Base-by-base conservation (phyloP, 2,888 invertebrate species). In the Erynnis tages region DNA sequence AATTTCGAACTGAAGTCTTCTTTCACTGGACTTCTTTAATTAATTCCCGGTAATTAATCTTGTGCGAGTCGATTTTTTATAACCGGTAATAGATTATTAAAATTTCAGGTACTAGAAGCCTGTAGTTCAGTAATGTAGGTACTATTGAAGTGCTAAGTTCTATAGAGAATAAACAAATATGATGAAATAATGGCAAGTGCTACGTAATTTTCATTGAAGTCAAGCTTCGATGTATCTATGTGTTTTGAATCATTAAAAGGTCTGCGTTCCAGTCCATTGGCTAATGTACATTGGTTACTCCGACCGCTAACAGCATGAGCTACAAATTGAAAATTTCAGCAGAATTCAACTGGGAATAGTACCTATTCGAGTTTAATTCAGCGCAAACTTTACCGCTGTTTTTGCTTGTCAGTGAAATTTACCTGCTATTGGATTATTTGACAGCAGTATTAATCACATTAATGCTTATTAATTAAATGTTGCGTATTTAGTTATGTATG, bases 291-390 rank as follows among this genome's bases (percentile, higher is more conserved):
- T 13, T n/a, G n/a, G n/a, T 3, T 30, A 30, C 7, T 30, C 7
- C 7, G 7, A 13, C 13, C 30, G 13, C 14, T 4, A 17, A 14
- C 4, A n/a, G n/a, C n/a, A 0, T 2, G 32, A 11, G 11, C 13
- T 34, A 17, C 34, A 34, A 34, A 34, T 34, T 34, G 34, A 17
- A 34, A 34, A 34, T 34, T 34, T 34, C 14, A 17, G n/a, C 16
- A n/a, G n/a, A 34, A 17, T 34, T 16, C 34, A 16, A 34, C 34
- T 16, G 2, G 34, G 34, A 34, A 34, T 13, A 21, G 6, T 21
- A 21, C 16, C 16, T 6, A 4, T 21, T 21, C 5, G 4, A 30
- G 13, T 13, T 30, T 30, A 13, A 30, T 30, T 30, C 30, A 0
- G 30, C 5, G 6, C 11, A n/a, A n/a, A 34, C 14, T 16, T 17